Evolutionary conservation across 2,797 vertebrate genomes (phyloP), one percentile per base, ranked within the genome.

Genomic region (Mus spretus): DNA sequence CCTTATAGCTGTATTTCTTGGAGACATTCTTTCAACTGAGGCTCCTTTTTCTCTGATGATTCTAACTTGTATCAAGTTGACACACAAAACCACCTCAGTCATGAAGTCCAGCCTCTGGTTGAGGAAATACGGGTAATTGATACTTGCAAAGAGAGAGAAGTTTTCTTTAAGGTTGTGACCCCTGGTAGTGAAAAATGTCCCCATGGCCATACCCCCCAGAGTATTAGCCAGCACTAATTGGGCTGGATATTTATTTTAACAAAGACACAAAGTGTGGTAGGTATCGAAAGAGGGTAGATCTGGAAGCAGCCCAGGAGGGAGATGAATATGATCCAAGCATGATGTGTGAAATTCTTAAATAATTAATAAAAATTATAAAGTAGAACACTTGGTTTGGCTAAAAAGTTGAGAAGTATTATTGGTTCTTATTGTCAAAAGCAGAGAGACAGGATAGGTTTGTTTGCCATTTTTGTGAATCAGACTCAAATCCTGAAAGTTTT

Each of bases 401-500:
- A 40, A 57, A 82, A 4, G 17, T 34, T 31, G 19, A 10, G 17
- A 65, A 44, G 50, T 67, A 86, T 96, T 37, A 53, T 37, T 90
- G 26, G 57, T 57, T 79, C 44, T 91, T 89, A 89, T 44, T 91
- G 85, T 79, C 53, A 82, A 95, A 83, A 70, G 37, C 19, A 75
- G 13, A 93, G 31, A 20, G 77, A 34, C 15, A 63, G 14, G 63
- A n/a, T n/a, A 55, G 28, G 5, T 7, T 70, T 86, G 20, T 55
- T 72, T 86, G 17, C 22, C 72, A 95, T 19, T 37, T 93, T 83
- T 87, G 47, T 89, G 17, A 95, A 91, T 90, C 44, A 89, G 3
- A 82, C 28, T 70, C 37, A 87, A 80, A 72, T 89, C 31, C 8
- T 96, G 77, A 86, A 93, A 15, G 22, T 72, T 93, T 92, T 72